Conservation (phyloP, 2,888 invertebrate species). For the Nomada goodeniana region DNA sequence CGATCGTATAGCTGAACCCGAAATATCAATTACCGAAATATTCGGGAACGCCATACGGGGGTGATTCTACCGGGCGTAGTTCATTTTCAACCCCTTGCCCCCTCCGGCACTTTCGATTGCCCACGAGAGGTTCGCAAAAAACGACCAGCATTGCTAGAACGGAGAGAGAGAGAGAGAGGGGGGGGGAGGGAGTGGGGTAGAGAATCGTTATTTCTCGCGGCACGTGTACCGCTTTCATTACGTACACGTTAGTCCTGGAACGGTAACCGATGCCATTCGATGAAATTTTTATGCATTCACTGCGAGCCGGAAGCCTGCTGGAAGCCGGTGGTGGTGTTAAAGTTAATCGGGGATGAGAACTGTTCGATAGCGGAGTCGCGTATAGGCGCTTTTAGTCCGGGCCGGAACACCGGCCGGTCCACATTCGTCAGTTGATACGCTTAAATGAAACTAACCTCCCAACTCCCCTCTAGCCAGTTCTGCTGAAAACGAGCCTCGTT, state of each 20-base stretch:
- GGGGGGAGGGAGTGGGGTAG: background rate
- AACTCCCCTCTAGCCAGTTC: conserved; percentile 17
- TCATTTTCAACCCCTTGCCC: conserved; percentile 27
- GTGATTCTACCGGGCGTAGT: background rate
- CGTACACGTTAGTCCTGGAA: conserved; percentile 39
- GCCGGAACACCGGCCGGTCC: conserved; percentile 24
- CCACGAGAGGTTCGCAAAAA: background rate
- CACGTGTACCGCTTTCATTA: conserved; percentile 60
- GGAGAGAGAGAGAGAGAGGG: background rate
- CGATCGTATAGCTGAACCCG: conserved; percentile 6
- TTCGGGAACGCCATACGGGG: conserved; percentile 1
- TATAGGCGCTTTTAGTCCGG: conserved; percentile 44
- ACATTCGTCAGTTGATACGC: conserved; percentile 52
- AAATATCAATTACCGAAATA: conserved; percentile 57
- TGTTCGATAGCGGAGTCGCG: conserved; percentile 57
- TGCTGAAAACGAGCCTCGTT: conserved; percentile 34
- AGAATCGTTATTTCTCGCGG: conserved; percentile 58
- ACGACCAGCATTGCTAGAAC: background rate
- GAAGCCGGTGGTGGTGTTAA: conserved; percentile 42
- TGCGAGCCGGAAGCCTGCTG: conserved; percentile 24
- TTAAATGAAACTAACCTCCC: conserved; percentile 65
- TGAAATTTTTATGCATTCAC: conserved; percentile 66
- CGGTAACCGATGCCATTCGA: conserved; percentile 59
- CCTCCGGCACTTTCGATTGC: background rate
- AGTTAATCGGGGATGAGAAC: conserved; percentile 68